Conservation (phyloP, 2,797 vertebrate genomes). For the Vipera ursinii region DNA sequence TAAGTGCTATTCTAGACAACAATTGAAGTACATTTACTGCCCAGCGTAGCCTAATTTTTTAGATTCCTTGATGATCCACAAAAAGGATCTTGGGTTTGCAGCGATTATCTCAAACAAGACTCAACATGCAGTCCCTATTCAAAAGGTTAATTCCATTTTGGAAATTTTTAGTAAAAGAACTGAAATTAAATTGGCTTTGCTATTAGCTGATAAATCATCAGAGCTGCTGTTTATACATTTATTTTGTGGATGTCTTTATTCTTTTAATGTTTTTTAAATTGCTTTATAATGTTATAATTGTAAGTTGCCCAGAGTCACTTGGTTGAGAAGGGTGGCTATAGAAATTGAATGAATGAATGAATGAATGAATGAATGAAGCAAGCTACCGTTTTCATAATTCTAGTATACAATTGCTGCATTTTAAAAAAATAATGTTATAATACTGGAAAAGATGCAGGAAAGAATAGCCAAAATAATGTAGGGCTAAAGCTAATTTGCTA, state of each 20-base stretch:
- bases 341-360: neutral
- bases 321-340: neutral
- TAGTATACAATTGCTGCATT: neutral
- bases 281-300: neutral
- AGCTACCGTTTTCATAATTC: neutral
- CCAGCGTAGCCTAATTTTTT: neutral
- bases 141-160: neutral
- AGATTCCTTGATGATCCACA: neutral
- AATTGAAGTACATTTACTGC: neutral
- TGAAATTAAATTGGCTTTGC: neutral
- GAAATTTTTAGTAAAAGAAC: neutral
- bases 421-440: neutral
- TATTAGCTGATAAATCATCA: neutral
- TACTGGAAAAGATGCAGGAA: neutral
- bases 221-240: neutral
- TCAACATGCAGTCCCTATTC: neutral
- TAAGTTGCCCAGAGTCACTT: neutral
- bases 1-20: neutral
- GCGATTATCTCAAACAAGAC: neutral
- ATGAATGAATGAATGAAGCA: neutral
- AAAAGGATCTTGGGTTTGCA: neutral
- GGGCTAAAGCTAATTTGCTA: neutral
- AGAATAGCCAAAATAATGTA: neutral
- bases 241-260: neutral
- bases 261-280: neutral